Conservation (phyloP, 2,113 vertebrate genomes). For the Paramormyrops kingsleyae region DNA sequence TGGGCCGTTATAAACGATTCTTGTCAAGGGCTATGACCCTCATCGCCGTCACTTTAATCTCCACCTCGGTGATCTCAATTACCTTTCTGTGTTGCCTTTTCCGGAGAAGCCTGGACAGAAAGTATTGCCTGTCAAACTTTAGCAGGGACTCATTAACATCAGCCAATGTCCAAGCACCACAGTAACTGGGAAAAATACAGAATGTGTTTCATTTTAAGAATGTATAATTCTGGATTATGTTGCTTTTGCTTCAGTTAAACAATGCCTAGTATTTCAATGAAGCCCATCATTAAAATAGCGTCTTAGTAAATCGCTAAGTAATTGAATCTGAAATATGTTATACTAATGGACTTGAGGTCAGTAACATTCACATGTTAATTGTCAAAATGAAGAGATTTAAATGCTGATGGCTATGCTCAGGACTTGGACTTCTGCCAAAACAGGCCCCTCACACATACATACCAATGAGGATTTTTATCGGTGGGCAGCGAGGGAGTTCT, state of each 20-base stretch:
- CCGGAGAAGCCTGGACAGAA: slow-evolving; percentile 47
- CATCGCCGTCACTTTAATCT: slow-evolving; percentile 44
- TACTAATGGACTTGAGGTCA: background rate
- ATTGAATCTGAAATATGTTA: background rate
- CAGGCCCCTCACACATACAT: background rate
- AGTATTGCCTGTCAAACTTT: slow-evolving; percentile 27
- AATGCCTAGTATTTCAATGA: background rate
- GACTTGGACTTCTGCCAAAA: background rate
- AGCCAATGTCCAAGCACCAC: no score
- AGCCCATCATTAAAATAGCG: background rate
- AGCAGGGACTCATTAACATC: background rate
- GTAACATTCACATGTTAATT: background rate
- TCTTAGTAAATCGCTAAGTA: background rate
- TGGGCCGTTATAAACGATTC: slow-evolving; percentile 22
- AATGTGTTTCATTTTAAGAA: background rate
- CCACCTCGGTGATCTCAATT: slow-evolving; percentile 44
- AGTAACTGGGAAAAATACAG: background rate
- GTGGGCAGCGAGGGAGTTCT: background rate
- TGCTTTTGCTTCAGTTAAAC: background rate
- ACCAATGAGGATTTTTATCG: background rate
- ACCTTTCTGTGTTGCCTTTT: slow-evolving; percentile 45
- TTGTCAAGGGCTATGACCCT: slow-evolving; percentile 21
- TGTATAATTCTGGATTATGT: background rate
- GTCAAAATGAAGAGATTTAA: background rate
- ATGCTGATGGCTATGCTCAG: background rate